phyloP scores from a whole-genome alignment of 2,797 vertebrate species.

The Bovichtus diacanthus region DNA sequence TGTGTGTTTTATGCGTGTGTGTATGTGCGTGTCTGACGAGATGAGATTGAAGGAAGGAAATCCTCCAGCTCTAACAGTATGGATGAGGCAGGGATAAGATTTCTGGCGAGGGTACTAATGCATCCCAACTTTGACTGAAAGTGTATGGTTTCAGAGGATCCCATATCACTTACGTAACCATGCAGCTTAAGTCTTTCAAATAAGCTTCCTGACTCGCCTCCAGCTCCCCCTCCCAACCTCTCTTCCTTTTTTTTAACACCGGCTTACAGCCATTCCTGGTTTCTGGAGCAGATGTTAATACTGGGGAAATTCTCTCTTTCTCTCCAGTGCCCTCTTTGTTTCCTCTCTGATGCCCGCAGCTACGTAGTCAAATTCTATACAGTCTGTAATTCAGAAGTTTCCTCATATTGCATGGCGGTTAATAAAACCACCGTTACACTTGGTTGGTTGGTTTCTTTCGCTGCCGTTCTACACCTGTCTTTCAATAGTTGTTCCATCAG shows the following conservation, averaged over 20 bases:
- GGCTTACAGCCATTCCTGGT: slow-evolving; percentile 69
- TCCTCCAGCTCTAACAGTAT: slow-evolving; percentile 43
- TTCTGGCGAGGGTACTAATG: slow-evolving; percentile 55
- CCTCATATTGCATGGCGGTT: slow-evolving; percentile 1
- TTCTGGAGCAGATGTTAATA: slow-evolving; percentile 75
- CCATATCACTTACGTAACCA: slow-evolving; percentile 75
- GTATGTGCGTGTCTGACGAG: slow-evolving; percentile 32
- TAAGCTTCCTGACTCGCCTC: slow-evolving; percentile 64
- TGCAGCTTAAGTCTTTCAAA: slow-evolving; percentile 72
- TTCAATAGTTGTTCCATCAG: slow-evolving; percentile 22
- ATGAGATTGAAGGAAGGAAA: slow-evolving; percentile 25
- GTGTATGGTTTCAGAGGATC: slow-evolving; percentile 69
- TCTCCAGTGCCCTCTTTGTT: slow-evolving; percentile 54
- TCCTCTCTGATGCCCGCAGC: slow-evolving; percentile 37
- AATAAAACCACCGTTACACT: slow-evolving; percentile 12
- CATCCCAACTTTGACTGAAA: slow-evolving; percentile 67
- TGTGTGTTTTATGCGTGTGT: slow-evolving; percentile 39
- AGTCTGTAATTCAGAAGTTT: slow-evolving; percentile 29
- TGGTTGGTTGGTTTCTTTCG: slow-evolving; percentile 23
- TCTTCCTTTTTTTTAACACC: slow-evolving; percentile 67
- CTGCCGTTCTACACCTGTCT: slow-evolving; percentile 38
- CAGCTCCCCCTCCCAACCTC: slow-evolving; percentile 52
- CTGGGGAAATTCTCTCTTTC: slow-evolving; percentile 52
- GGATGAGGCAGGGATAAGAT: slow-evolving; percentile 41
- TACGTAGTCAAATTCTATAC: slow-evolving; percentile 23